Conservation (phyloP, 1,140 invertebrate genomes). For the Brachionus paranguensis region DNA sequence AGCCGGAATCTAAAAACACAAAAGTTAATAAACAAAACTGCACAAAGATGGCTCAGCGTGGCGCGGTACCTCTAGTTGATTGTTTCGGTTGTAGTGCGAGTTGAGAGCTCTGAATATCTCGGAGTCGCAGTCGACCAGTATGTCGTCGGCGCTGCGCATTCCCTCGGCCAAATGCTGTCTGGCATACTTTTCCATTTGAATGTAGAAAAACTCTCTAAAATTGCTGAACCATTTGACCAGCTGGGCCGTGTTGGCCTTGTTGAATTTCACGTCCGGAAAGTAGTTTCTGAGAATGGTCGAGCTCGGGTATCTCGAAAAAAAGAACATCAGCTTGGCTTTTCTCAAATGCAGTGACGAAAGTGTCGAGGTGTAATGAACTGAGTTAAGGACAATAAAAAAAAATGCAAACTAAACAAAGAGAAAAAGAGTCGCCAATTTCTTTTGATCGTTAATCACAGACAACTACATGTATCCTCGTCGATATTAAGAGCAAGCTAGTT, state of each 20-base stretch:
- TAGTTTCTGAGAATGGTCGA: constrained; percentile 97
- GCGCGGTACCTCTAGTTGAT: constrained; percentile 92
- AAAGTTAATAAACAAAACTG: not conserved
- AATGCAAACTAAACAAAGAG: not conserved
- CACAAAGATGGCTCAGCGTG: too few species aligned
- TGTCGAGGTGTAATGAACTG: constrained; percentile 49
- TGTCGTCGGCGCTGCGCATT: constrained; percentile 80
- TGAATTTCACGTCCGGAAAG: constrained; percentile 99
- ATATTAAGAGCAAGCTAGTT: too few species aligned
- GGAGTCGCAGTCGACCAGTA: constrained; percentile 84
- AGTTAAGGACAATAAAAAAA: constrained; percentile 49
- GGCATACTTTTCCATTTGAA: constrained; percentile 99
- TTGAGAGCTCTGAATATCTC: constrained; percentile 96
- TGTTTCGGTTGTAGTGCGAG: constrained; percentile 98
- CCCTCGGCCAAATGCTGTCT: constrained; percentile 93
- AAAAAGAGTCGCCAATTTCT: not conserved
- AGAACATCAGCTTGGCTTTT: constrained; percentile 99
- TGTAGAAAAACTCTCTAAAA: constrained; percentile 99
- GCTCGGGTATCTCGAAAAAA: constrained; percentile 97
- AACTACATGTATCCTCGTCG: too few species aligned
- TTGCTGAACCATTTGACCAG: constrained; percentile 99
- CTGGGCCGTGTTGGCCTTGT: constrained; percentile 99
- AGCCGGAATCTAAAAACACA: constrained; percentile 77
- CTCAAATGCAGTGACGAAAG: constrained; percentile 98
- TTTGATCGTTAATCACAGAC: not conserved